Percentiles rank a stretch among this genome's conserved stretches.
Conservation (phyloP, 2,113 vertebrate species). For the Capreolus pygargus region DNA sequence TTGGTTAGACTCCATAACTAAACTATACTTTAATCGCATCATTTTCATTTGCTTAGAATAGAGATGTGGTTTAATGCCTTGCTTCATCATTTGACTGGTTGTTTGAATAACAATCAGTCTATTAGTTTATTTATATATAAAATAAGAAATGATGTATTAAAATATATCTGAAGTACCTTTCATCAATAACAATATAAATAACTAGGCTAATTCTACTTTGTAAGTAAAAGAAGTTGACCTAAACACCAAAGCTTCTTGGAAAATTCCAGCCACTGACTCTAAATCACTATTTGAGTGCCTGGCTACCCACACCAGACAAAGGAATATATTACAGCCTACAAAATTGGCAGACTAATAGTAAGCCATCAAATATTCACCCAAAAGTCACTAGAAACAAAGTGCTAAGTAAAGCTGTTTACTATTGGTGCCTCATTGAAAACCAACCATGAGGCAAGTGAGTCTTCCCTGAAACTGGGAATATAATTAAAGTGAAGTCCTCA, state of each 20-base stretch:
- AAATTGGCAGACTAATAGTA: neutral
- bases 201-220: neutral
- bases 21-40: neutral
- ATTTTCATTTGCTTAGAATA: constrained; percentile 3
- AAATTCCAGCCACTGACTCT: neutral
- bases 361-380: neutral
- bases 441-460: neutral
- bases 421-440: neutral
- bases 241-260: neutral
- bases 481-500: neutral
- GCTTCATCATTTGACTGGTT: neutral
- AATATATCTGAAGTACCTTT: neutral
- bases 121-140: neutral
- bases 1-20: constrained; percentile 1
- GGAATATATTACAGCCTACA: neutral
- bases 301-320: neutral
- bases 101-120: neutral
- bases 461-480: neutral
- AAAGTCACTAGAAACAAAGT: neutral
- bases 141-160: neutral
- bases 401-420: neutral
- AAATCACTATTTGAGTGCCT: neutral
- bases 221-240: neutral
- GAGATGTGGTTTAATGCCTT: neutral
- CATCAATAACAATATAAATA: neutral